Percentiles rank a stretch among this genome's conserved stretches.
These are phyloP conservation scores for Gobionotothen gibberifrons DNA, from an alignment of 2,797 vertebrate genomes.

Conservation along the genomic window DNA sequence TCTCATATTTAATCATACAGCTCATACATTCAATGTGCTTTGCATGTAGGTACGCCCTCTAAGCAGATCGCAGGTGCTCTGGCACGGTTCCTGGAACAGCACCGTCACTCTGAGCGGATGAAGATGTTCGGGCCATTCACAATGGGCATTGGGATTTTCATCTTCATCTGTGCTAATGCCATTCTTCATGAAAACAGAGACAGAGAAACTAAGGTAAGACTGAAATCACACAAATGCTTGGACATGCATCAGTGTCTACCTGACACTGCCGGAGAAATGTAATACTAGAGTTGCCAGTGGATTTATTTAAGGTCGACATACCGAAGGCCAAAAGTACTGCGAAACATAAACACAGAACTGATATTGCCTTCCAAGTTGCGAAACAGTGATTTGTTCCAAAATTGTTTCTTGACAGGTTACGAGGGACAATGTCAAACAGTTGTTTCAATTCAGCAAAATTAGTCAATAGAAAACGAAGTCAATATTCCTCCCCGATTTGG, in stretches of 20 bases:
- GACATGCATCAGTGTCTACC: background rate
- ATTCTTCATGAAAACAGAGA: slow-evolving; percentile 98
- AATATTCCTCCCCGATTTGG: slow-evolving; percentile 2
- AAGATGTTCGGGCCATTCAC: slow-evolving; percentile 99
- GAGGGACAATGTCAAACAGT: slow-evolving; percentile 4
- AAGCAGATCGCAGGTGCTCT: slow-evolving; percentile 73
- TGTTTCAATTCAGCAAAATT: background rate
- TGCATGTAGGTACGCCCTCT: slow-evolving; percentile 49
- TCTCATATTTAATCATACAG: background rate
- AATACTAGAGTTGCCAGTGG: background rate
- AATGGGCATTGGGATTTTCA: slow-evolving; percentile 99
- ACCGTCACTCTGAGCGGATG: slow-evolving; percentile 96
- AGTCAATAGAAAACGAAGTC: slow-evolving; percentile 10
- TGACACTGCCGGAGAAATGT: background rate
- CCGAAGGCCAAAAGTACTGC: background rate
- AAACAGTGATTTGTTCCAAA: background rate
- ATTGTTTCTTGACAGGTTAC: background rate
- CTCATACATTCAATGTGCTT: background rate
- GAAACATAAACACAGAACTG: background rate
- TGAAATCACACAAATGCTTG: background rate
- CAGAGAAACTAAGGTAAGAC: slow-evolving; percentile 90
- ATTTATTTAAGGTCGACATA: background rate
- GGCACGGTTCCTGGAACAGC: slow-evolving; percentile 91
- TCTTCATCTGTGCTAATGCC: slow-evolving; percentile 98
- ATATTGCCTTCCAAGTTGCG: background rate